A percentile compares a stretch with the other conserved stretches of the same genome.
These are phyloP conservation scores for Cryptotermes secundus DNA, from an alignment of 1,140 invertebrate species.

Conservation along the genomic window DNA sequence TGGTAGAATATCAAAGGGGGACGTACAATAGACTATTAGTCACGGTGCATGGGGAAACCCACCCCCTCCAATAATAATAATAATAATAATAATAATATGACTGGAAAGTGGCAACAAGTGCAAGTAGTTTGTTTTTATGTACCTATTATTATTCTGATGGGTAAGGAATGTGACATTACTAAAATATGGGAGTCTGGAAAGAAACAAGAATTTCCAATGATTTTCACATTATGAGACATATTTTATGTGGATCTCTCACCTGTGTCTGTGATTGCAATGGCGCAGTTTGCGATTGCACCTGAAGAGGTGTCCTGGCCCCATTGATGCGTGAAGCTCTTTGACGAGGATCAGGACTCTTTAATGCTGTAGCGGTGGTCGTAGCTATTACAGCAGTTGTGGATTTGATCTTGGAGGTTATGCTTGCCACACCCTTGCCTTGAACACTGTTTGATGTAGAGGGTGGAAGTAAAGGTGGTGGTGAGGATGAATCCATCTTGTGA, in stretches of 20 bases:
- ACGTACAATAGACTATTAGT: too few species aligned
- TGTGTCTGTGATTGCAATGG: background rate
- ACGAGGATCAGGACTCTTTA: slow-evolving; percentile 24
- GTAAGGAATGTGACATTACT: too few species aligned
- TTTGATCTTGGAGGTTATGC: background rate
- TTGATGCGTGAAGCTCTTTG: slow-evolving; percentile 38
- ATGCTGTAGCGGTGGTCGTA: slow-evolving; percentile 38
- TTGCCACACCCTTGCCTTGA: background rate
- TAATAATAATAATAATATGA: too few species aligned
- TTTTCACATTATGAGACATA: background rate
- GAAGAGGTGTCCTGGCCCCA: slow-evolving; percentile 40
- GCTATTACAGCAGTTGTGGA: slow-evolving; percentile 43
- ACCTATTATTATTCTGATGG: too few species aligned
- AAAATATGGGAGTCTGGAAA: too few species aligned
- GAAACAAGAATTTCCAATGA: too few species aligned
- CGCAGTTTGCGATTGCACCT: background rate
- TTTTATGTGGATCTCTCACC: background rate
- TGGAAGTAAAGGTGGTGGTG: slow-evolving; percentile 25
- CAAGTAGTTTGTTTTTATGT: too few species aligned
- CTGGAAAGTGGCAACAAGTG: too few species aligned
- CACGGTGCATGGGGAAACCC: too few species aligned
- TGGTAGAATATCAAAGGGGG: too few species aligned
- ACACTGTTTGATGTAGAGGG: background rate
- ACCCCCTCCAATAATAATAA: too few species aligned
- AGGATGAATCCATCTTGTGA: slow-evolving; percentile 39